These are phyloP conservation scores for Dolichoris vasculosae DNA, from an alignment of 1,140 invertebrate genomes.

Conservation along the genomic window DNA sequence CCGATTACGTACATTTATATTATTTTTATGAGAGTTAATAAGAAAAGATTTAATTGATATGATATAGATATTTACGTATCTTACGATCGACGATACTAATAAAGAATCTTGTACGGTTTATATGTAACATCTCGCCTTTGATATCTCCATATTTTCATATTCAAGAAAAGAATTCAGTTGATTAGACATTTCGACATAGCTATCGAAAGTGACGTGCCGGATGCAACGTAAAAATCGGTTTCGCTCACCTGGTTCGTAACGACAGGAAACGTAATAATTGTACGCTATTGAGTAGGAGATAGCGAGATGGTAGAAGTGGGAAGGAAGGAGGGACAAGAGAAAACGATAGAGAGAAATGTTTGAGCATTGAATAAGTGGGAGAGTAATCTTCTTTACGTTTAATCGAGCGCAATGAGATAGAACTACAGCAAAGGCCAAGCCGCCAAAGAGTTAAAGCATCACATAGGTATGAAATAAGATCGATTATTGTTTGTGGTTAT, in stretches of 20 bases:
- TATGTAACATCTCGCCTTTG: too few species aligned
- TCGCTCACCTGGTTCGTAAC: constrained; percentile 69
- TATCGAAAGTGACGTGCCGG: constrained; percentile 56
- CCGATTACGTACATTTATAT: too few species aligned
- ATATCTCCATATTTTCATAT: background rate
- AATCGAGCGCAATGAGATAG: constrained; percentile 52
- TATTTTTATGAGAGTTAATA: too few species aligned
- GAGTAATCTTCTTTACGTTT: constrained; percentile 44
- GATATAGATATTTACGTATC: too few species aligned
- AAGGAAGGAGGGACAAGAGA: background rate
- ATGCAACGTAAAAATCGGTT: constrained; percentile 69
- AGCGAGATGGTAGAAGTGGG: background rate
- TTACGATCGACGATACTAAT: too few species aligned
- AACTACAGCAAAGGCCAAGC: background rate
- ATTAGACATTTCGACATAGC: background rate
- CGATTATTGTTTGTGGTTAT: background rate
- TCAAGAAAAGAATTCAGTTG: background rate
- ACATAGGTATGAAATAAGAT: background rate
- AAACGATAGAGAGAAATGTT: background rate
- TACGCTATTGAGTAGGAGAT: background rate
- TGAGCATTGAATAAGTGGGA: constrained; percentile 10
- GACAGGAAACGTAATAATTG: constrained; percentile 71
- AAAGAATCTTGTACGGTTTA: too few species aligned
- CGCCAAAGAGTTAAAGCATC: background rate
- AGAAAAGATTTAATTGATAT: too few species aligned